Evolutionary conservation across 2,797 vertebrate species (phyloP).

Genomic region (Danio jaintianensis): DNA sequence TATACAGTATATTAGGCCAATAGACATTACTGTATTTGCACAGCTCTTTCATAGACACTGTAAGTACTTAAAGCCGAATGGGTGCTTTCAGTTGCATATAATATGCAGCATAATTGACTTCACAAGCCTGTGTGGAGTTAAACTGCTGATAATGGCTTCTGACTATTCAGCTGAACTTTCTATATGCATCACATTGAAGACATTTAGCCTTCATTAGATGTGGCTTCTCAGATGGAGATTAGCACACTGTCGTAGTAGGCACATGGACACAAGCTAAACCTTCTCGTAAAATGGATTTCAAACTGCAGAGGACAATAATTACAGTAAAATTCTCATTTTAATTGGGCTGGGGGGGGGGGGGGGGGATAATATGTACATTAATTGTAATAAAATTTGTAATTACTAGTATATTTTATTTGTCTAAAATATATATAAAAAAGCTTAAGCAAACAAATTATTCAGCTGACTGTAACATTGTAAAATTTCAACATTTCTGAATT

Average conservation of each 20-base stretch:
- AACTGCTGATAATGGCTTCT: conserved; percentile 43
- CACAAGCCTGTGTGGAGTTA: conserved; percentile 9
- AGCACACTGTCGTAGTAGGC: not conserved
- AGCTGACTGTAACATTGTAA: too few species aligned
- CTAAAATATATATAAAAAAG: too few species aligned
- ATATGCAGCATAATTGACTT: conserved; percentile 33
- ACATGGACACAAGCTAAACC: not conserved
- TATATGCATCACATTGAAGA: conserved; percentile 15
- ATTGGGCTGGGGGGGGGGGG: too few species aligned
- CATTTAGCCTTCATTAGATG: conserved; percentile 12
- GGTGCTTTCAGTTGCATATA: conserved; percentile 33
- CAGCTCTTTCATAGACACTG: conserved; percentile 29
- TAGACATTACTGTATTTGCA: conserved; percentile 15
- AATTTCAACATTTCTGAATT: too few species aligned
- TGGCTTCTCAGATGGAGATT: conserved; percentile 11
- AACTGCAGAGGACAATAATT: not conserved
- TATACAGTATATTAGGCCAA: conserved; percentile 8
- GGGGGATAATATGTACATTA: too few species aligned
- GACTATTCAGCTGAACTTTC: conserved; percentile 21
- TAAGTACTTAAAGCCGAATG: conserved; percentile 25
- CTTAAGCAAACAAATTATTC: too few species aligned
- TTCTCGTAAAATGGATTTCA: conserved; percentile 20
- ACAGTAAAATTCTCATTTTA: not conserved
- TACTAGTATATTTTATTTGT: too few species aligned
- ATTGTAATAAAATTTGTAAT: too few species aligned